phyloP scores from a whole-genome alignment of 2,113 vertebrate species.

The Aegithalos caudatus region DNA sequence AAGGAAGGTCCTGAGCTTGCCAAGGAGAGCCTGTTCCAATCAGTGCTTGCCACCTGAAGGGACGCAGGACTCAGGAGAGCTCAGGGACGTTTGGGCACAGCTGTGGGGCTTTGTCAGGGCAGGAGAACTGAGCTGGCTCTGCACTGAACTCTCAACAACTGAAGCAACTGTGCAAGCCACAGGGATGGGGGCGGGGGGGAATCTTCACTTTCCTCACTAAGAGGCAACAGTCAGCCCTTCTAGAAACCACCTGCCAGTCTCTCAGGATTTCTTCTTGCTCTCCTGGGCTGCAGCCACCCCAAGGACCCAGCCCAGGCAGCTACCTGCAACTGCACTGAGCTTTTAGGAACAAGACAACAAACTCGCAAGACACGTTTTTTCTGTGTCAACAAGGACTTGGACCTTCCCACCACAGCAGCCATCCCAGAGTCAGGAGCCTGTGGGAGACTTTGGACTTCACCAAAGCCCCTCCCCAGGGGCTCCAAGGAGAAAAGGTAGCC shows the following conservation, averaged over 20 bases:
- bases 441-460: constrained; percentile 8
- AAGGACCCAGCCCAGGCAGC: neutral
- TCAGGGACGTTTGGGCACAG: rapidly evolving
- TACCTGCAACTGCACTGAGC: neutral
- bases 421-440: neutral
- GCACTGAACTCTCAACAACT: neutral
- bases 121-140: neutral
- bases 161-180: neutral
- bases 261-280: neutral
- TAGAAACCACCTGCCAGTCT: neutral
- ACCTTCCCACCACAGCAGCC: neutral
- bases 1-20: neutral
- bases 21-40: neutral
- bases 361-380: constrained; percentile 12
- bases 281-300: neutral
- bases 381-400: constrained; percentile 57
- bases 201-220: neutral
- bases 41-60: neutral
- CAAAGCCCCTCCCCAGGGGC: neutral
- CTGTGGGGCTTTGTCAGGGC: rapidly evolving
- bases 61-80: rapidly evolving
- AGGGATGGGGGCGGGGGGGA: rapidly evolving
- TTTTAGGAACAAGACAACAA: constrained; percentile 4
- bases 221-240: neutral
- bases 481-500: neutral